Evolutionary conservation across 1,140 invertebrate genomes (phyloP), one percentile per base, ranked within the genome.

Genomic region (Steinernema khuongi): DNA sequence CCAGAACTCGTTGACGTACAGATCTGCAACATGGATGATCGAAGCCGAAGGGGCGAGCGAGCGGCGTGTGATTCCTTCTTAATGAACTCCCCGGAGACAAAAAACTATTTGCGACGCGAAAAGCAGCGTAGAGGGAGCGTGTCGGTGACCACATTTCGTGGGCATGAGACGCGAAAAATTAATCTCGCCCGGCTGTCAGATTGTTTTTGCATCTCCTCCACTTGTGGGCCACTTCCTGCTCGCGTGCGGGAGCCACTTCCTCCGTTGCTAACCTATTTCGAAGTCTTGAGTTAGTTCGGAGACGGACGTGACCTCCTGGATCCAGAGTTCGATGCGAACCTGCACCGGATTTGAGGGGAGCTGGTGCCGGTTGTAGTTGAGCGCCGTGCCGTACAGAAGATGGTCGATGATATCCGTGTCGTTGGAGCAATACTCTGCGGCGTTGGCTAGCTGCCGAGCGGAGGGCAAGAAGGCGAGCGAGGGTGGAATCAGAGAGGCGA

Each of bases 1-100:
- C 83, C 83, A 84, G 31, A 85, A 84, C 74, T 84, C 83, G 72
- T 84, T 84, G 31, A 84, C 83, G 60, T 84, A 84, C n/a, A 84
- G 60, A 75, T 84, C 82, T 85, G 32, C 14, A 60, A 60, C 4
- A 22, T n/a, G 26, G 4, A 7, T 7, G 19, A 26, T 22, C 26
- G 50, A 26, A 41, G 36, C 36, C 14, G 22, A 60, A 60, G 22
- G 26, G 26, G 50, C 14, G 50, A 11, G 36, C n/a, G 36, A 41
- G 50, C 14, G 14, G 14, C 22, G 4, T 60, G 50, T 60, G 50
- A 26, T 77, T 77, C 73, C 50, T 1, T 73, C 0, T 77, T 70
- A 17, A 31, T 70, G 31, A 14, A 60, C 14, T 60, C 50, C 50
- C 50, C 22, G 11, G 50, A 60, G 50, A 60, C 50, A 60, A 60